Evolutionary conservation across 2,797 vertebrate genomes (phyloP), one percentile per base, ranked within the genome.

Genomic region (Macrochelys suwanniensis): DNA sequence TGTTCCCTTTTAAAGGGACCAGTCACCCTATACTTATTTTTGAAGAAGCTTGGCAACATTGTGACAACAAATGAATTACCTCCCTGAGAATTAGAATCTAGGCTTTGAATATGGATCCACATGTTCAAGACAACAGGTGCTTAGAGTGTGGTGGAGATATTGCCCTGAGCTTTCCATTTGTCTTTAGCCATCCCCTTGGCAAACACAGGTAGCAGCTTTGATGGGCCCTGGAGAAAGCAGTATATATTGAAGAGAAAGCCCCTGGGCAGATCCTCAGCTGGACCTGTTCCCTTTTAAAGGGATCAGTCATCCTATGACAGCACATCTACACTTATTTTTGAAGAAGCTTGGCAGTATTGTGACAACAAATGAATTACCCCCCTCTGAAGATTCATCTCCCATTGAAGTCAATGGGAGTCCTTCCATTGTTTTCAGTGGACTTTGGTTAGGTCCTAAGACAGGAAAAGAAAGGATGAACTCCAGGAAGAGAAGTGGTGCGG

Each of bases 251-350:
- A 85, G 15, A 26, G 5, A 80, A 78, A 80, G 5, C 26, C 15
- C 1, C 0, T 15, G 9, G n/a, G n/a, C 65, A 68, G 65, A 37
- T 68, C 65, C 65, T 37, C 9, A 68, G 65, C 25, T 26, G 25
- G 23, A 56, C 25, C 56, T 56, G 56, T 56, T 56, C 56, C 54
- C 56, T 25, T 10, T 56, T 23, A 56, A 56, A 56, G 25, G 23
- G 25, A 56, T 25, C 25, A 26, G 25, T 59, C 57, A 59, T 26
- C 12, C 57, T 31, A 6, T 31, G 28, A 59, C 13, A 59, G 57
- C 12, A 59, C 5, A 3, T 11, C 57, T 42, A 42, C 21, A 37
- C 65, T 23, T 71, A 37, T n/a, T 65, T 33, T 65, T 65, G 6
- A 37, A 37, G n/a, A 71, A 71, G n/a, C 65, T 16, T 71, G n/a